Evolutionary conservation across 2,113 vertebrate species (phyloP), one percentile per base, ranked within the genome.

Genomic region (Oryzias curvinotus): DNA sequence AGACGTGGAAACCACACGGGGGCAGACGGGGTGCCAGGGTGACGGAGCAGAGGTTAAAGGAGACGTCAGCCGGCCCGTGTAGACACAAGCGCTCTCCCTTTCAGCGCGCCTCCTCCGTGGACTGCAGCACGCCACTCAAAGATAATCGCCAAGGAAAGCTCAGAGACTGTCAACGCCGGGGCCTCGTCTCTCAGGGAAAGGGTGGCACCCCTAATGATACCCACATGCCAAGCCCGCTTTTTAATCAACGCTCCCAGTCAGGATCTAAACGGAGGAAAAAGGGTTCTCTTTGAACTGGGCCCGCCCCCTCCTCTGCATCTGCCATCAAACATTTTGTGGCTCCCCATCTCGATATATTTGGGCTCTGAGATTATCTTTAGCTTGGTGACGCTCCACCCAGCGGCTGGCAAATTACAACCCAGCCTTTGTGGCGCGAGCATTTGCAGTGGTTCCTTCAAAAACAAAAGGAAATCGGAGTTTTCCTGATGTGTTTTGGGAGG

Each of bases 261-360:
- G 68, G 77, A 66, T 73, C 64, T 46, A 60, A 61, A 78, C 70
- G 54, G 57, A 36, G 21, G n/a, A 42, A 16, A 61, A 68, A 47
- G 56, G 52, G 30, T 76, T 73, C 66, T 47, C 54, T 81, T 64
- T 71, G 57, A 52, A 68, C 57, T 62, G 46, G 45, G 12, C 8
- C 10, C 7, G 36, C 36, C 36, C 7, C 65, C 26, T 68, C 44
- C 48, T 4, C 44, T 67, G 57, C 51, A 50, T 74, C 65, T 65
- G 44, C 68, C 67, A 81, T 86, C 77, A 87, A 86, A 83, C 78
- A 81, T 87, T 61, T 62, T 58, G 79, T 61, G 82, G 83, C 74
- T 36, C 12, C 21, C 65, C 7, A 3, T 79, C 68, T 81, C 68
- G 77, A 77, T 72, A 53, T 75, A 67, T 80, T 54, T 70, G 42